These are phyloP conservation scores for Rana temporaria DNA, from an alignment of 2,113 vertebrate genomes.

Conservation along the genomic window DNA sequence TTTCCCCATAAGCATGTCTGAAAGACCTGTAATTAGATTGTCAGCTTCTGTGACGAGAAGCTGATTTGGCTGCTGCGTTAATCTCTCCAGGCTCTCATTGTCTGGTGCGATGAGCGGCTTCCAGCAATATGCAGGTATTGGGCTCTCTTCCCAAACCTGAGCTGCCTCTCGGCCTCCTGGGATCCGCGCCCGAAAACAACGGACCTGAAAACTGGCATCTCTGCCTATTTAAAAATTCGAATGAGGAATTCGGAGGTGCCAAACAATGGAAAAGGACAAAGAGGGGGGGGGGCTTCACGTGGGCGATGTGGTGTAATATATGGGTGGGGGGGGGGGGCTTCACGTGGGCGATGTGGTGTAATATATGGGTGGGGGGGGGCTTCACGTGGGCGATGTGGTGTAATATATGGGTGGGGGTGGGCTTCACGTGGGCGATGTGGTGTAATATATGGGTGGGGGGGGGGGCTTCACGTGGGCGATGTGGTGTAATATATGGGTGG, in stretches of 20 bases:
- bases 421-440: background rate
- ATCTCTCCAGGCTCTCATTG: background rate
- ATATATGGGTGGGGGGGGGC: too few relatives aligned
- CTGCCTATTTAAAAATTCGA: background rate
- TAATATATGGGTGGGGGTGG: too few relatives aligned
- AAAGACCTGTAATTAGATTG: background rate
- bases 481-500: too few relatives aligned
- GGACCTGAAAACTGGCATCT: background rate
- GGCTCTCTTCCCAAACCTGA: background rate
- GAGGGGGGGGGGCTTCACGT: background rate
- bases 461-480: background rate
- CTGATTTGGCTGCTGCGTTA: background rate
- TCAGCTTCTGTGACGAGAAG: background rate
- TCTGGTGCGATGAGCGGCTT: background rate
- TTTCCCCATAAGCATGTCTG: background rate
- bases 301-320: background rate
- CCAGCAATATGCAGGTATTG: background rate
- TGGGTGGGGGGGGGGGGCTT: background rate
- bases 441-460: too few relatives aligned
- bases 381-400: background rate
- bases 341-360: background rate
- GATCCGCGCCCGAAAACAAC: background rate
- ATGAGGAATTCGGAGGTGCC: slow-evolving; percentile 12
- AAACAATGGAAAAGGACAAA: slow-evolving; percentile 20
- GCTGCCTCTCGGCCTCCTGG: background rate